Base-by-base conservation (phyloP, 2,888 invertebrate species). In the Rhingia campestris region DNA sequence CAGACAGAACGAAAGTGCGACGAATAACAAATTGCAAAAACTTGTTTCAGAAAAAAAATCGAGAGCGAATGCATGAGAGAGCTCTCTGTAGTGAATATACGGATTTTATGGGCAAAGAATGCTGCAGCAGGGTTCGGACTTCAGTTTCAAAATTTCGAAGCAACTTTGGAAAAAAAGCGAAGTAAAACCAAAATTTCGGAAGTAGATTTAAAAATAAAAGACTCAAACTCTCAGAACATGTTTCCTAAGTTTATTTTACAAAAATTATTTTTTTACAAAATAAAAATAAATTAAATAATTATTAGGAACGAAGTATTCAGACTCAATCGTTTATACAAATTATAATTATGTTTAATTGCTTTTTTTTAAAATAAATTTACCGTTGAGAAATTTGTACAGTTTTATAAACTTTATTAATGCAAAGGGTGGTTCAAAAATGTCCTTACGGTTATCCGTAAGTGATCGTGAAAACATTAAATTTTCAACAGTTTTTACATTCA, bases 391-490 rank as follows among this genome's bases (percentile, higher is more conserved):
- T 35, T 66, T 53, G 32, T 14, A 41, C 43, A 33, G 0, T 33
- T 43, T 53, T 7, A 67, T 10, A 35, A 54, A 41, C n/a, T 54
- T 67, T 4, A 54, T 43, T 12, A 54, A 54, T 7, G 14, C 12
- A 35, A 45, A n/a, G 3, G 43, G 54, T 41, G 51, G 51, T 41
- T 41, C 32, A 64, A n/a, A 64, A 51, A 69, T 56, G 7, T 43
- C 30, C 22, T 22, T 9, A n/a, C 32, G 4, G 10, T 14, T 39
- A 30, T 47, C 14, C 47, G 43, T 12, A 22, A 67, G n/a, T 37
- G 37, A 67, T 56, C 56, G 2, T 37, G 67, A 45, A 56, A 67
- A 67, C 54, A 56, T 54, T 67, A 67, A 47, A 41, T 56, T 47
- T 37, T 56, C 37, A 1, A 56, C 67, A 4, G n/a, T 56, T 0